These are phyloP conservation scores for Gymnothorax javanicus DNA, from an alignment of 2,797 vertebrate species.

Conservation along the genomic window DNA sequence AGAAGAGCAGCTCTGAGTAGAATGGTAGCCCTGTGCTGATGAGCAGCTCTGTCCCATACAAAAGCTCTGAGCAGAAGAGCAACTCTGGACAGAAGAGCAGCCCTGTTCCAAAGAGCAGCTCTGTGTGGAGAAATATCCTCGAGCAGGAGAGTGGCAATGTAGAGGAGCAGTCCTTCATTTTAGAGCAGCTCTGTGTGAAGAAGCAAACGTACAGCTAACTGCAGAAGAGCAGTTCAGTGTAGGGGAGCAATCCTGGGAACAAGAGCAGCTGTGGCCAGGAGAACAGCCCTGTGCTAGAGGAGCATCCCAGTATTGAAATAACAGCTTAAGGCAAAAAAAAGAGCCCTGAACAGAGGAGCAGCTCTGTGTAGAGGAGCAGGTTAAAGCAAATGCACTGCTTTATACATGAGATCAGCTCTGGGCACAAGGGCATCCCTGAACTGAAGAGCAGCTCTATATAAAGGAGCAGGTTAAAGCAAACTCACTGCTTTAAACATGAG, in stretches of 20 bases:
- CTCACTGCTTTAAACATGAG: no score
- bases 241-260: neutral
- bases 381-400: no score
- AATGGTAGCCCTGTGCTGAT: neutral
- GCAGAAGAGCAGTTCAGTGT: neutral
- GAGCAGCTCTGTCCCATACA: neutral
- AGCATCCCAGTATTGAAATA: neutral
- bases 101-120: neutral
- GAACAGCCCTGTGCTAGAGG: neutral
- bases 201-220: neutral
- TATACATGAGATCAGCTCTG: no score
- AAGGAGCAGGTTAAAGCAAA: neutral
- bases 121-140: neutral
- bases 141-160: neutral
- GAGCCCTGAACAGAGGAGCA: neutral
- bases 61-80: neutral
- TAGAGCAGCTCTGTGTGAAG: neutral
- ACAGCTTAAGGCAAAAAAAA: neutral
- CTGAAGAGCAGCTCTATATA: neutral
- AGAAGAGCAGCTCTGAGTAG: neutral
- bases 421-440: no score
- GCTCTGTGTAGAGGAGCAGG: neutral
- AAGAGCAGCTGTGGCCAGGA: neutral
- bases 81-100: neutral
- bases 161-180: neutral